Evolutionary conservation across 2,797 vertebrate genomes (phyloP).

Genomic region (Tangara arthus): DNA sequence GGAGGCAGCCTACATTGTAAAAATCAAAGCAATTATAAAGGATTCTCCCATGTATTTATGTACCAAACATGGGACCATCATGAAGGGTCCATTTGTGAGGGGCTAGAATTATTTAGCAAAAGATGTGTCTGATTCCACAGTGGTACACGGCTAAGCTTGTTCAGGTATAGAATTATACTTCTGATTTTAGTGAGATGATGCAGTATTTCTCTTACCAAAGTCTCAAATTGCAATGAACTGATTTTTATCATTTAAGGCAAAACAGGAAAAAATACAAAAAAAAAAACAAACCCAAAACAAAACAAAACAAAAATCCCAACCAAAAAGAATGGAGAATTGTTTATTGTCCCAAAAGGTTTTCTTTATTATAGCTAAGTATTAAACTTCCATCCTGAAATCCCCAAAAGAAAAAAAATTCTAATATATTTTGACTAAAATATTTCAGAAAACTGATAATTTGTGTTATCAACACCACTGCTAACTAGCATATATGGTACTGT

Average conservation of each 20-base stretch:
- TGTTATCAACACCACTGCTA: background rate
- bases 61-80: background rate
- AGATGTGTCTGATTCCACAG: background rate
- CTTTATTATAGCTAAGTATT: background rate
- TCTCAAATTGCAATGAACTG: background rate
- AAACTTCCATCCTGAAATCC: background rate
- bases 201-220: background rate
- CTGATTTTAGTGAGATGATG: background rate
- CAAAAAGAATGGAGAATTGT: background rate
- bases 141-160: background rate
- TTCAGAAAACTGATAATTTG: background rate
- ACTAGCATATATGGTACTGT: background rate
- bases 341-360: background rate
- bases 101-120: background rate
- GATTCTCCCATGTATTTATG: background rate
- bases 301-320: background rate
- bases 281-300: background rate
- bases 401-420: background rate
- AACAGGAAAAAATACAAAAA: background rate
- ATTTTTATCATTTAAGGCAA: background rate
- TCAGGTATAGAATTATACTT: background rate
- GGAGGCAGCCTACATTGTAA: background rate
- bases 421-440: background rate
- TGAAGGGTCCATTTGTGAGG: fast-evolving
- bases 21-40: background rate